Conservation (phyloP, 2,888 invertebrate species). For the Xylota sylvarum region DNA sequence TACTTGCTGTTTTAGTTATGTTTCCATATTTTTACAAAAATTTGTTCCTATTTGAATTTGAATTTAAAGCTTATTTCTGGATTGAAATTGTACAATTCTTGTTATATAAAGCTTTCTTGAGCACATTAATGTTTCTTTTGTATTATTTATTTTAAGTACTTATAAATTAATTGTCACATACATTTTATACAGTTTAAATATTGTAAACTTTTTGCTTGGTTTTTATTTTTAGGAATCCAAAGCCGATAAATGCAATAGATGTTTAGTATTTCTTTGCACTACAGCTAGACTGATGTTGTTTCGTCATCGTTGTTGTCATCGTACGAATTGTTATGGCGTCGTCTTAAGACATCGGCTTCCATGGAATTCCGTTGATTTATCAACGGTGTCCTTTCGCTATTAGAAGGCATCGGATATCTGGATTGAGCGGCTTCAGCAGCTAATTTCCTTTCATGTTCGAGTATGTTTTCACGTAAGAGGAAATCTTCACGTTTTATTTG, state of each 20-base stretch:
- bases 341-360: constrained; percentile 59
- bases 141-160: constrained; percentile 54
- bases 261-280: constrained; percentile 5
- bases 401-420: neutral
- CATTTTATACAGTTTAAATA: constrained; percentile 18
- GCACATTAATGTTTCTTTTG: constrained; percentile 55
- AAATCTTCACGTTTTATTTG: constrained; percentile 90
- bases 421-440: constrained; percentile 63
- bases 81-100: constrained; percentile 59
- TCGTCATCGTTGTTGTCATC: constrained; percentile 78
- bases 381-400: constrained; percentile 9
- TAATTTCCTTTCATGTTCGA: constrained; percentile 87
- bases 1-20: constrained; percentile 4
- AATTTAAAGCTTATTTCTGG: constrained; percentile 57
- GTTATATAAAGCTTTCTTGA: constrained; percentile 69
- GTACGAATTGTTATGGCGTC: constrained; percentile 65
- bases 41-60: constrained; percentile 13
- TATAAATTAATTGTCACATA: constrained; percentile 37
- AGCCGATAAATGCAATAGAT: constrained; percentile 69
- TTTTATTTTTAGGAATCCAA: constrained; percentile 42
- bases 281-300: constrained; percentile 79
- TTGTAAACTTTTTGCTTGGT: constrained; percentile 22
- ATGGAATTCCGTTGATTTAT: constrained; percentile 48
- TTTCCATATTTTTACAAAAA: constrained; percentile 12
- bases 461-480: constrained; percentile 90